These are phyloP conservation scores for Halichoerus grypus DNA, from an alignment of 2,113 vertebrate species.

Conservation along the genomic window DNA sequence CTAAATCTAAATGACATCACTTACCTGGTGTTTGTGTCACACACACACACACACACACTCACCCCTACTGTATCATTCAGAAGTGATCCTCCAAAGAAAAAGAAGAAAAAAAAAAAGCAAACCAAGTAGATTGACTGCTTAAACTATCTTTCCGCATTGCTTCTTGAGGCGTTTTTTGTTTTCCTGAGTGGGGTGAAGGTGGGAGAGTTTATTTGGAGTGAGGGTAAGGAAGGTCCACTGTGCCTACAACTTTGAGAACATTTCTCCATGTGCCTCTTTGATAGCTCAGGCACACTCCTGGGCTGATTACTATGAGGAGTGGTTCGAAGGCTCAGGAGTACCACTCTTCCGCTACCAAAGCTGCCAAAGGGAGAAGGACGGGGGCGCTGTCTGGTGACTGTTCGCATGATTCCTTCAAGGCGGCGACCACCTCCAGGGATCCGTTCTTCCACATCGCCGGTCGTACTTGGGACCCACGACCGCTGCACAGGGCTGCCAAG, in stretches of 20 bases:
- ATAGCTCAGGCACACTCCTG: background rate
- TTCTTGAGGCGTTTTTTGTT: background rate
- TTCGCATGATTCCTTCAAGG: constrained; percentile 50
- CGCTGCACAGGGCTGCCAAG: background rate
- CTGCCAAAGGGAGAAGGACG: constrained; percentile 60
- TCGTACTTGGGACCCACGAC: background rate
- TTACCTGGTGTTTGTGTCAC: background rate
- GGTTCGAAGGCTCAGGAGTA: background rate
- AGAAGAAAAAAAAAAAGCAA: background rate
- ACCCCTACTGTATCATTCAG: background rate
- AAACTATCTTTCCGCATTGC: background rate
- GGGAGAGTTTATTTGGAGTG: background rate
- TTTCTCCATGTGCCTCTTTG: background rate
- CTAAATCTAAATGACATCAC: constrained; percentile 3
- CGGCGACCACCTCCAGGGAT: constrained; percentile 64
- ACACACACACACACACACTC: background rate
- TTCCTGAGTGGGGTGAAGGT: background rate
- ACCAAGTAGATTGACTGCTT: background rate
- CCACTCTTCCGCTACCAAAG: constrained; percentile 45
- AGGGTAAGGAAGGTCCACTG: background rate
- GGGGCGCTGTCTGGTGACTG: constrained; percentile 77
- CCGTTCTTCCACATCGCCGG: background rate
- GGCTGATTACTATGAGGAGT: background rate
- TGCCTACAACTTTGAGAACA: constrained; percentile 16
- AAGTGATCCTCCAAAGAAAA: background rate